phyloP scores from a whole-genome alignment of 2,797 vertebrate species.

The Phyllotis vaccarum region DNA sequence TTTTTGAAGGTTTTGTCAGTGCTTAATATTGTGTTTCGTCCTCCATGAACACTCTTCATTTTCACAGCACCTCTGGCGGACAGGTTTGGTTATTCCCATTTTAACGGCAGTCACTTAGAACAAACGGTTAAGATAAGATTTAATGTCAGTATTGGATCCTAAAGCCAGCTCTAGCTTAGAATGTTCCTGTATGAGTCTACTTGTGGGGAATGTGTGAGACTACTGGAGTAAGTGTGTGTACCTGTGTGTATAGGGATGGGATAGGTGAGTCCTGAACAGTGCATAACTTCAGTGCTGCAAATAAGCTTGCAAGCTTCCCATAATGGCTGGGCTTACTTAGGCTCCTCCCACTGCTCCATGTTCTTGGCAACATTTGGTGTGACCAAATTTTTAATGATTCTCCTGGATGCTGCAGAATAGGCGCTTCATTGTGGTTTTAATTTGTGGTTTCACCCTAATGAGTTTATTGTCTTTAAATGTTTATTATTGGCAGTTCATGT shows the following conservation, averaged over 20 bases:
- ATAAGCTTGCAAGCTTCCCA: not conserved
- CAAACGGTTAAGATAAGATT: not conserved
- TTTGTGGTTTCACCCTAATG: conserved; percentile 14
- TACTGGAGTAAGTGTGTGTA: not conserved
- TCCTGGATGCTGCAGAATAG: not conserved
- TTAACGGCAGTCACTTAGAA: not conserved
- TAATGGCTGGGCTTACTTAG: not conserved
- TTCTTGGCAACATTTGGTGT: conserved; percentile 30
- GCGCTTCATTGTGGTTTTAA: conserved; percentile 21
- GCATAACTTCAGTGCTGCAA: not conserved
- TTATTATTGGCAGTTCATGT: conserved; percentile 5
- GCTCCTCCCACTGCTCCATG: not conserved
- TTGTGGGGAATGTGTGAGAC: not conserved
- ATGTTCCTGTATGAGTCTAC: not conserved
- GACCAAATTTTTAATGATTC: not conserved
- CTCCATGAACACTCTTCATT: not conserved
- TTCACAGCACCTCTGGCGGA: not conserved
- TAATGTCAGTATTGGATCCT: not conserved
- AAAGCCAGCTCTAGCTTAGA: not conserved
- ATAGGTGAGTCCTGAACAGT: not conserved
- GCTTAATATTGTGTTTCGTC: not conserved
- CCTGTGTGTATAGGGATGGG: not conserved
- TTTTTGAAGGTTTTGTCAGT: not conserved
- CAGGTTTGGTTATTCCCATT: not conserved
- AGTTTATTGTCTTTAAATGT: conserved; percentile 4